Evolutionary conservation across 2,113 vertebrate species (phyloP).

Genomic region (Melierax canorus): DNA sequence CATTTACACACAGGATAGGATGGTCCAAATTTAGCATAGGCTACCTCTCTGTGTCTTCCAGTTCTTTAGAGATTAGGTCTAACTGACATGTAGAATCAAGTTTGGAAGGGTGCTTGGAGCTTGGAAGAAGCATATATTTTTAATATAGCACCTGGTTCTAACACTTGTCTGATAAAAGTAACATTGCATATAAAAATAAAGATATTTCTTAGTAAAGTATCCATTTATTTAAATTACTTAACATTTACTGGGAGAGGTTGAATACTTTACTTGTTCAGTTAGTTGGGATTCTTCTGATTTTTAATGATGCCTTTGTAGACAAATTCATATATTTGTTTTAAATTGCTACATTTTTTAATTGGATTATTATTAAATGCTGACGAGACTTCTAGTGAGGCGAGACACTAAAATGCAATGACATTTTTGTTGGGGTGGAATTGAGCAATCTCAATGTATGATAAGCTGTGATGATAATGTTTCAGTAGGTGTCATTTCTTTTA

Average conservation of each 20-base stretch:
- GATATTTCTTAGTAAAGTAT: not conserved
- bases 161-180: not conserved
- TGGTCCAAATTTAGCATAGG: not conserved
- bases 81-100: not conserved
- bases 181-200: not conserved
- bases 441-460: not conserved
- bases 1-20: not conserved
- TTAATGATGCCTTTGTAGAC: not conserved
- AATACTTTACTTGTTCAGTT: not conserved
- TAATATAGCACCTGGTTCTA: not conserved
- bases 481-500: not conserved
- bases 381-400: not conserved
- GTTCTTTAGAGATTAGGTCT: not conserved
- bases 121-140: not conserved
- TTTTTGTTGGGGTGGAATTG: not conserved
- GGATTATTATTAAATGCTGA: not conserved
- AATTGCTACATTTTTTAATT: not conserved
- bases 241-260: not conserved
- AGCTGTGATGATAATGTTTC: not conserved
- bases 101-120: not conserved
- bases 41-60: not conserved
- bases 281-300: fast-evolving
- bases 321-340: not conserved
- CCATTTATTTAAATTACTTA: not conserved
- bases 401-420: not conserved